phyloP scores from a whole-genome alignment of 2,113 vertebrate genomes.

The Podocnemis expansa region DNA sequence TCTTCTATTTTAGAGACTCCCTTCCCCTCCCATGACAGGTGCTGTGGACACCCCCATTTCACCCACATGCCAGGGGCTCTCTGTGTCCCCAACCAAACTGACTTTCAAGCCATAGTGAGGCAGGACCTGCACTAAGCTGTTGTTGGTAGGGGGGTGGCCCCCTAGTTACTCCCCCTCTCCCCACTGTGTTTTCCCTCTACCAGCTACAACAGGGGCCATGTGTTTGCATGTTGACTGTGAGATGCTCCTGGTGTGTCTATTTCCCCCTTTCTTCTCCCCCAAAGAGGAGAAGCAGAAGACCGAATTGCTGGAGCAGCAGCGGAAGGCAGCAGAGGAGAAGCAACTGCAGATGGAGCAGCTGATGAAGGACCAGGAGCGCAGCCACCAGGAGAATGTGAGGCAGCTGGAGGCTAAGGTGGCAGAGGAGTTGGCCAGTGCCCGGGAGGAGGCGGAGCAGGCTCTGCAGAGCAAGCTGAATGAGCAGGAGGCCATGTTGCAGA shows the following conservation, averaged over 20 bases:
- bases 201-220: too few species aligned
- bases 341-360: neutral
- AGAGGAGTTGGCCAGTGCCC: constrained; percentile 10
- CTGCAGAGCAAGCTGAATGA: constrained; percentile 54
- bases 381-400: constrained; percentile 5
- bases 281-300: constrained; percentile 12
- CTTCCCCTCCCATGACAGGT: too few species aligned
- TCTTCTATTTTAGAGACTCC: too few species aligned
- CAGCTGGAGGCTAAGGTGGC: constrained; percentile 35
- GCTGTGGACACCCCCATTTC: too few species aligned
- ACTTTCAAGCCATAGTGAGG: too few species aligned
- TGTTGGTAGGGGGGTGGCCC: too few species aligned
- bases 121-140: too few species aligned
- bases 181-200: too few species aligned
- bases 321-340: constrained; percentile 13
- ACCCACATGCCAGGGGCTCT: too few species aligned
- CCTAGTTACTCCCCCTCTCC: too few species aligned
- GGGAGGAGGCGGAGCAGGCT: constrained; percentile 21
- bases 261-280: neutral
- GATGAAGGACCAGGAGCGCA: neutral
- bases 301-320: constrained; percentile 22
- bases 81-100: too few species aligned
- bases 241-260: neutral
- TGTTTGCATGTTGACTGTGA: too few species aligned
- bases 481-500: constrained; percentile 7